phyloP scores from a whole-genome alignment of 2,113 vertebrate genomes.

The Apaloderma vittatum region DNA sequence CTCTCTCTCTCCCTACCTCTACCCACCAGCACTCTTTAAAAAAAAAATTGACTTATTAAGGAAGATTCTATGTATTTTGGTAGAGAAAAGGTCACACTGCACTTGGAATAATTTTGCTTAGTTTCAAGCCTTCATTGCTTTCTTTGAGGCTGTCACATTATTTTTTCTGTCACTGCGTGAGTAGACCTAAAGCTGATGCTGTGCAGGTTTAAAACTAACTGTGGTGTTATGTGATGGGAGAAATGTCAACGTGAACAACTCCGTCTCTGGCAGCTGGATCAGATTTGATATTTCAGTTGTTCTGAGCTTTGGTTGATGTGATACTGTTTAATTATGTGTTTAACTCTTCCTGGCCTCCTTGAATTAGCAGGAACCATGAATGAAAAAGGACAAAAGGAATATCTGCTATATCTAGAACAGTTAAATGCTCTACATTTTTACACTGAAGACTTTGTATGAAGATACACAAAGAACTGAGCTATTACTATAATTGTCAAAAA shows the following conservation, averaged over 20 bases:
- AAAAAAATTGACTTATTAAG: slow-evolving; percentile 42
- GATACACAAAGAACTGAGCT: not conserved
- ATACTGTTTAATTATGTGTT: slow-evolving; percentile 64
- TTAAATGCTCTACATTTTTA: not conserved
- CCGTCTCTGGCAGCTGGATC: slow-evolving; percentile 7
- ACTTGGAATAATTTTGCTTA: slow-evolving; percentile 44
- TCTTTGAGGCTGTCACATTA: slow-evolving; percentile 42
- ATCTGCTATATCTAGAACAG: not conserved
- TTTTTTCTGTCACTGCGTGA: slow-evolving; percentile 58
- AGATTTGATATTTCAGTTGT: slow-evolving; percentile 33
- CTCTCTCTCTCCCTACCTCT: not conserved
- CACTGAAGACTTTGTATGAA: not conserved
- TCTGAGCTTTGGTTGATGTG: not conserved
- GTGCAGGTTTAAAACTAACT: slow-evolving; percentile 59
- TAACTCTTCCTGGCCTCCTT: slow-evolving; percentile 15
- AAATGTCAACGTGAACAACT: slow-evolving; percentile 49
- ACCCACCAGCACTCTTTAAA: not conserved
- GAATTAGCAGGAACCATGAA: not conserved
- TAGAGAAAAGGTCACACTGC: slow-evolving; percentile 74
- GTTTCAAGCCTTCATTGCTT: slow-evolving; percentile 36
- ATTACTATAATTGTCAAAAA: not conserved
- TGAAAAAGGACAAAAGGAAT: not conserved
- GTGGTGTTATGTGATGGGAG: slow-evolving; percentile 54
- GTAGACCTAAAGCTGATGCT: slow-evolving; percentile 28
- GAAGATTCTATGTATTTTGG: slow-evolving; percentile 32